Evolutionary conservation across 2,113 vertebrate genomes (phyloP), one percentile per base, ranked within the genome.

Genomic region (Neogobius melanostomus): DNA sequence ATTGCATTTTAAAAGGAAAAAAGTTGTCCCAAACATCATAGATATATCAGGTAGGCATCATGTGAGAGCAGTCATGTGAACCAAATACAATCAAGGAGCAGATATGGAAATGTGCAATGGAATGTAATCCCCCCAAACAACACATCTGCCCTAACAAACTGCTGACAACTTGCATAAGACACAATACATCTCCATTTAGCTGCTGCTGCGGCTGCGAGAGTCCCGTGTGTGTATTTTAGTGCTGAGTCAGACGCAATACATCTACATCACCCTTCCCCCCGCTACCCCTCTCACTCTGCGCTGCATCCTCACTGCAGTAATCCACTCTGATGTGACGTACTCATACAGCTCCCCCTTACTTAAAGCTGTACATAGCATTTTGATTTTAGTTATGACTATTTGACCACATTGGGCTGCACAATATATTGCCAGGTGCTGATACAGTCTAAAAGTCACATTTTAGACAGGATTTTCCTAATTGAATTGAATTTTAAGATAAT

Each of bases 301-400:
- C 69, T 72, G 68, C 85, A 86, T 88, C 87, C 79, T 74, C 77
- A 47, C 87, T 86, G 88, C 89, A 91, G 85, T 89, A 85, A 86
- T 89, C 84, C 71, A 81, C 79, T 82, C 76, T 69, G 76, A 65
- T 76, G 78, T 71, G 78, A 79, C 85, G 83, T 88, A 76, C 80
- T 79, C 64, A 71, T 79, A 74, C 49, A 52, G 21, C 66, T 65
- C 45, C 9, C 42, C 12, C 11, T 52, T 36, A 36, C 3, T 36
- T 36, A 36, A 36, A 36, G 28, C 28, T 36, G 28, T 5, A 36
- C 28, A 36, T 36, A 3, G 3, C 28, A 36, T 36, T 36, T 36
- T 36, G 28, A 36, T 5, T 36, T 36, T 5, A 36, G 28, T 4
- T 36, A 36, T 5, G 28, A 36, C 28, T 36, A 21, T 21, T 21